These are phyloP conservation scores for Pseudolaguvia tuberculata DNA, from an alignment of 2,113 vertebrate genomes.

Conservation along the genomic window DNA sequence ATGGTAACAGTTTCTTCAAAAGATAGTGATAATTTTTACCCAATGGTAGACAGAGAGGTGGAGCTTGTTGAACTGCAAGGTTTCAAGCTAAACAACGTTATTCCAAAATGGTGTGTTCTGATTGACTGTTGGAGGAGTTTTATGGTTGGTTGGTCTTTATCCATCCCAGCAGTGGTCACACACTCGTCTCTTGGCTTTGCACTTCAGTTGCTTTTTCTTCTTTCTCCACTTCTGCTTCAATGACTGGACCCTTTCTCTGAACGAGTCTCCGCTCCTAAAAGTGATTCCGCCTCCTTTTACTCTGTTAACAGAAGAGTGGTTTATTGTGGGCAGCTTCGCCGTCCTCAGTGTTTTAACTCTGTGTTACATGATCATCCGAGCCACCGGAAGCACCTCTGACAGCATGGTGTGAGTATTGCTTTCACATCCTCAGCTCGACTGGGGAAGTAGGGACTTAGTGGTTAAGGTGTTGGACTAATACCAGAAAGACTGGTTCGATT, in stretches of 20 bases:
- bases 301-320: conserved; percentile 95
- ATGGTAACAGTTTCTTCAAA: background rate
- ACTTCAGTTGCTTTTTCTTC: conserved; percentile 11
- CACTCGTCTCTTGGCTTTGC: background rate
- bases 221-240: conserved; percentile 38
- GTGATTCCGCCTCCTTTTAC: conserved; percentile 80
- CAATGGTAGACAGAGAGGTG: background rate
- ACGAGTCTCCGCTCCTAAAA: conserved; percentile 51
- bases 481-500: too few species aligned
- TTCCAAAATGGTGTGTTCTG: background rate
- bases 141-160: background rate
- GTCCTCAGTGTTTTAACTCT: conserved; percentile 88
- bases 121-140: conserved; percentile 4
- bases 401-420: conserved; percentile 76
- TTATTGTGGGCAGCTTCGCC: conserved; percentile 91
- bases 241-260: conserved; percentile 50
- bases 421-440: too few species aligned
- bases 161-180: too few species aligned
- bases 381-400: conserved; percentile 75
- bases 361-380: conserved; percentile 94
- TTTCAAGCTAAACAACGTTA: background rate
- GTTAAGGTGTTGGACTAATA: too few species aligned
- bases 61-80: background rate
- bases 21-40: background rate
- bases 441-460: too few species aligned